Conservation (phyloP, 2,113 vertebrate genomes). For the Campylorhamphus procurvoides region DNA sequence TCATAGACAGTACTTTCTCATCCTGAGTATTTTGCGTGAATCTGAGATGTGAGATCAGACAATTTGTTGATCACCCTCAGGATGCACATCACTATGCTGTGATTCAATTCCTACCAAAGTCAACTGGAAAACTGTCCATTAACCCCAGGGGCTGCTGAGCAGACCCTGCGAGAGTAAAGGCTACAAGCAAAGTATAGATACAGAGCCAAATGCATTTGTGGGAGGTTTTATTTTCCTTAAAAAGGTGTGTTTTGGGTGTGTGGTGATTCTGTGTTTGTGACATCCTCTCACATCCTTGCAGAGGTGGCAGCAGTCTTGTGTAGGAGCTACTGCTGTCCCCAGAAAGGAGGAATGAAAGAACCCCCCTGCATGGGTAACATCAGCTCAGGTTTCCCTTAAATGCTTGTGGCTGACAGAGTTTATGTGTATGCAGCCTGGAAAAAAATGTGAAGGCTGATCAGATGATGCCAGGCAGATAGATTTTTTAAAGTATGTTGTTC, state of each 20-base stretch:
- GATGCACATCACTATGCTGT: neutral
- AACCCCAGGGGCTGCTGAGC: neutral
- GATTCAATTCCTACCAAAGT: neutral
- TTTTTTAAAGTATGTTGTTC: neutral
- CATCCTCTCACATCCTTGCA: neutral
- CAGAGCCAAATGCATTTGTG: neutral
- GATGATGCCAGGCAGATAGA: neutral
- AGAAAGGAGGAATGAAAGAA: neutral
- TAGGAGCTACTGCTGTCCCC: neutral
- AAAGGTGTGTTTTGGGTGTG: neutral
- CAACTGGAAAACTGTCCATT: neutral
- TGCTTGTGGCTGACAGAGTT: neutral
- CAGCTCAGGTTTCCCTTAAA: neutral
- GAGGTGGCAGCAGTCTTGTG: neutral
- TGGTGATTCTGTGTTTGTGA: neutral
- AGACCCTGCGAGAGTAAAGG: neutral
- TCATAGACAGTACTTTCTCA: neutral
- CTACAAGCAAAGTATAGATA: neutral
- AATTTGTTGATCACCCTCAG: neutral
- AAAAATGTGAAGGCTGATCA: neutral
- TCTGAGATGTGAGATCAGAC: neutral
- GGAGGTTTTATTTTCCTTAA: neutral
- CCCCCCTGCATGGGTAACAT: neutral
- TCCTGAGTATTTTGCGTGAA: neutral
- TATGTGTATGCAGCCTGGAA: neutral